Evolutionary conservation across 2,888 invertebrate genomes (phyloP).

Genomic region (Lissonota sp.): DNA sequence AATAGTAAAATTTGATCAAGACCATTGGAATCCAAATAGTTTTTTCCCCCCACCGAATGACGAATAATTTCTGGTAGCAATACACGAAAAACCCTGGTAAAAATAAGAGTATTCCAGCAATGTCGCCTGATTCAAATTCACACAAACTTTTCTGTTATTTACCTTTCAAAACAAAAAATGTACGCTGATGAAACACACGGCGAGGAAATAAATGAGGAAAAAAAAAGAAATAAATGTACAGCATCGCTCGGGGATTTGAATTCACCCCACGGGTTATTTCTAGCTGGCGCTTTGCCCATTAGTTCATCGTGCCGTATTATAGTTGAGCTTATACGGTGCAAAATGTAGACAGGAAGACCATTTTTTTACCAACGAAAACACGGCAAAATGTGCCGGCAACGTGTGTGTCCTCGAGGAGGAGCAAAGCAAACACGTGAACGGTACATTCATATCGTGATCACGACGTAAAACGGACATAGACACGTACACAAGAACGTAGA

Average conservation of each 20-base stretch:
- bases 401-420: slow-evolving; percentile 13
- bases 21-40: no score
- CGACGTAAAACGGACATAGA: neutral
- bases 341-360: slow-evolving; percentile 16
- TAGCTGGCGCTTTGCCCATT: slow-evolving; percentile 53
- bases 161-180: slow-evolving; percentile 3
- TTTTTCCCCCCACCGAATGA: no score
- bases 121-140: neutral
- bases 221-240: slow-evolving; percentile 42
- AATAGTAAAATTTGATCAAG: no score
- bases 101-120: neutral
- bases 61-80: neutral
- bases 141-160: neutral
- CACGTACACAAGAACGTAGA: neutral
- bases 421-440: slow-evolving; percentile 16
- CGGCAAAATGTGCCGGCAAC: slow-evolving; percentile 22
- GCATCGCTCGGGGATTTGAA: slow-evolving; percentile 36
- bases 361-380: slow-evolving; percentile 33
- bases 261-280: slow-evolving; percentile 40
- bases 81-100: neutral
- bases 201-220: neutral
- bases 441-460: slow-evolving; percentile 35
- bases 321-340: neutral
- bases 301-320: slow-evolving; percentile 37
- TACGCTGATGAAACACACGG: slow-evolving; percentile 4